Base-by-base conservation (phyloP, 2,888 invertebrate species). In the Drosophila anceps region DNA sequence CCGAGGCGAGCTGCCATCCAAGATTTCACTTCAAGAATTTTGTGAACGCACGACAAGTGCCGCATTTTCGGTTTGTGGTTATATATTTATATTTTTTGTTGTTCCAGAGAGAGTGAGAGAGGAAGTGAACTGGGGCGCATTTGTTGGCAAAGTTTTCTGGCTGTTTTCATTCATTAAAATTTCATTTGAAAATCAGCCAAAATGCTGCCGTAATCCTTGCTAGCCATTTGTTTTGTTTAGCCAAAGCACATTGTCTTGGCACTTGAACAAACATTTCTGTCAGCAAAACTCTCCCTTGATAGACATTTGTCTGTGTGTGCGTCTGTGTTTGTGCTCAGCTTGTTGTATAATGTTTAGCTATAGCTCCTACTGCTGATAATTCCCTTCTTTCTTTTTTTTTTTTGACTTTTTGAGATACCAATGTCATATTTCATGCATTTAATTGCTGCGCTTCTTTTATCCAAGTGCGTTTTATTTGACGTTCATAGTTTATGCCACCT, bases 161-260 rank as follows among this genome's bases (percentile, higher is more conserved):
- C 65, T 79, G 55, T 70, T 79, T 76, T 77, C 65, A 70, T 77
- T 81, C 88, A 90, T 86, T 86, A 90, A 90, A 86, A 83, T 83
- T 85, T 90, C 81, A 86, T 90, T 90, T 79, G 83, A 63, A 85
- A 90, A 90, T 90, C 88, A 88, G 72, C 75, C 75, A 74, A 84
- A 84, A 85, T 82, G 86, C 90, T 88, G 82, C 70, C 79, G 73
- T 82, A 81, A 77, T 83, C 81, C 81, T 71, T 73, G 73, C 79
- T 73, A 73, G 73, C 71, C 81, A 76, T 79, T 84, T 87, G 66
- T 76, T 67, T 58, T 59, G 54, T 54, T 54, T 27, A 39, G 54
- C 39, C 76, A 44, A 12, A 15, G 41, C 71, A 61, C 66, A 61
- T 64, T 64, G 57, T 80, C 55, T 64, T 71, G 64, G 18, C 76